Base-by-base conservation (phyloP, 1,140 invertebrate genomes). In the Agraylea sexmaculata region DNA sequence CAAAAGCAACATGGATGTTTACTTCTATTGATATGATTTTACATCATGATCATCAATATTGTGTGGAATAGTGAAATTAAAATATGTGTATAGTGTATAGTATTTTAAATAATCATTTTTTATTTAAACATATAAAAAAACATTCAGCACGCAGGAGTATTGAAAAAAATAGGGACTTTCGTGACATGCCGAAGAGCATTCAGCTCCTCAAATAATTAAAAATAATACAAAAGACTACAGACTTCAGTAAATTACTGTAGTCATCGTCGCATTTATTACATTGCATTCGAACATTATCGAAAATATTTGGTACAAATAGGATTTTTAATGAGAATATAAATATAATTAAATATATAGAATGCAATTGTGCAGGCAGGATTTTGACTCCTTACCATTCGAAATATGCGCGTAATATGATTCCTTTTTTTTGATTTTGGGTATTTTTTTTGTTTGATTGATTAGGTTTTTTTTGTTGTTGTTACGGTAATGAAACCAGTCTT, bases 401-500 rank as follows among this genome's bases (percentile, higher is more conserved):
- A 15, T 43, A 45, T 49, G 47, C 47, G 47, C 47, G 47, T 49
- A n/a, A n/a, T n/a, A n/a, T n/a, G n/a, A n/a, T n/a, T n/a, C n/a
- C n/a, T n/a, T n/a, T n/a, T n/a, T n/a, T n/a, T n/a, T n/a, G n/a
- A n/a, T n/a, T n/a, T n/a, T n/a, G n/a, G n/a, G n/a, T n/a, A n/a
- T n/a, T n/a, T n/a, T n/a, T n/a, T n/a, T n/a, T 49, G 46, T 46
- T 43, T 49, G 47, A 46, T 49, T 46, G 47, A 49, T 49, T 39
- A 41, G 22, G 47, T 42, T 43, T 43, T 34, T 41, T 41, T 30
- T 41, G 39, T 33, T 32, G 45, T 49, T 49, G 47, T 49, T 49
- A 49, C 21, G 47, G 47, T 43, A 49, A 42, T 49, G 42, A 45
- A 47, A 45, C 46, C 32, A 46, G 39, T 53, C 48, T 52, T 59